Base-by-base conservation (phyloP, 2,888 invertebrate genomes). In the Acanthosoma haemorrhoidale region DNA sequence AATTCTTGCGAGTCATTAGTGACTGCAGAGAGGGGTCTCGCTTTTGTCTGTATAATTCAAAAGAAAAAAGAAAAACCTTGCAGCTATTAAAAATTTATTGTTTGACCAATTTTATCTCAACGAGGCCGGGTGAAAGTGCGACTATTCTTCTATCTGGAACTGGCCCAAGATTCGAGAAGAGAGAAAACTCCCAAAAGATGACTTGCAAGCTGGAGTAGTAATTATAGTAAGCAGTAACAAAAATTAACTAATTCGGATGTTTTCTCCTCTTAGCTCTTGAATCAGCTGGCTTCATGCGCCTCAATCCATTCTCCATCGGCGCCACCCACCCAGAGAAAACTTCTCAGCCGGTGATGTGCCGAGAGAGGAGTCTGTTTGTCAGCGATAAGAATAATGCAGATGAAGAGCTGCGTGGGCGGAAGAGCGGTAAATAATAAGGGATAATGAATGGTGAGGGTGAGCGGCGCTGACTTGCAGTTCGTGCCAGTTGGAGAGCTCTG, bases 341-440 rank as follows among this genome's bases (percentile, higher is more conserved):
- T n/a, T n/a, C n/a, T n/a, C n/a, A n/a, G n/a, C 2, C 51, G 25
- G 51, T 25, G 25, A 51, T 51, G 29, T 25, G 21, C 1, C 13
- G 51, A 25, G 11, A 25, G 13, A 25, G 25, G 51, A 51, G 25
- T 8, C 15, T 2, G 43, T 43, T 43, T 4, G 3, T 21, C 5
- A 25, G 13, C 5, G 25, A 51, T 51, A 51, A 51, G 51, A 51
- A 51, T n/a, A n/a, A 51, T 51, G 51, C n/a, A 25, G 51, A 25
- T 25, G 51, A 51, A 51, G 25, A 25, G 51, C 13, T 13, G 51
- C 51, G 25, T 51, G 51, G 51, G 25, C n/a, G 51, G 51, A 51
- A 51, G 51, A 51, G 51, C 29, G 51, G 51, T 51, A 51, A 51
- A 51, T 51, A 51, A 51, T 51, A 51, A 51, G 51, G 18, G 16